These are phyloP conservation scores for Oreochromis niloticus DNA, from an alignment of 2,113 vertebrate species.

Conservation along the genomic window DNA sequence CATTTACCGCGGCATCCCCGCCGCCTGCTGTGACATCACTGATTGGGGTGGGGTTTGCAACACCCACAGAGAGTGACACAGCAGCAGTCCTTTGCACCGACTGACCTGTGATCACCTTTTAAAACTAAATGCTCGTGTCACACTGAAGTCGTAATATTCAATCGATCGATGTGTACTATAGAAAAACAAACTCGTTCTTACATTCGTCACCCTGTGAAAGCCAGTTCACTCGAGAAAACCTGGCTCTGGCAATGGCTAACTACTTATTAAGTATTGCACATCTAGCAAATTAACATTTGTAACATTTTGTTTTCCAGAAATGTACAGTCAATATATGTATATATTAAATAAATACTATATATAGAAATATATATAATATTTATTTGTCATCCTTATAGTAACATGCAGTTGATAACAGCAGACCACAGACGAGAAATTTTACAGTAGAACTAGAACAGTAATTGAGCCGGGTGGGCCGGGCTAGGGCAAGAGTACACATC, in stretches of 20 bases:
- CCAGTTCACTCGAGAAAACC: conserved; percentile 23
- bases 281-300: conserved; percentile 69
- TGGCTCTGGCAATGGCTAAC: conserved; percentile 57
- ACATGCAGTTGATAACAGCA: conserved; percentile 76
- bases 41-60: neutral
- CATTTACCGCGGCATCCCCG: neutral
- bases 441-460: conserved; percentile 71
- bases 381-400: conserved; percentile 53
- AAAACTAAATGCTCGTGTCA: conserved; percentile 46
- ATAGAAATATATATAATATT: conserved; percentile 68
- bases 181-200: conserved; percentile 16
- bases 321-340: conserved; percentile 69
- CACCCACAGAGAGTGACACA: neutral
- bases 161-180: conserved; percentile 11
- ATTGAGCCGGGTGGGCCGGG: conserved; percentile 27
- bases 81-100: neutral
- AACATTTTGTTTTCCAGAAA: conserved; percentile 52
- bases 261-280: conserved; percentile 72
- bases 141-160: conserved; percentile 9
- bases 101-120: neutral
- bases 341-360: conserved; percentile 72
- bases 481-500: conserved; percentile 41
- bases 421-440: conserved; percentile 67
- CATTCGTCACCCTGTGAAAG: conserved; percentile 49
- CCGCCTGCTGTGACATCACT: neutral